Conservation (phyloP, 1,140 invertebrate species). For the Drosophila bipectinata region DNA sequence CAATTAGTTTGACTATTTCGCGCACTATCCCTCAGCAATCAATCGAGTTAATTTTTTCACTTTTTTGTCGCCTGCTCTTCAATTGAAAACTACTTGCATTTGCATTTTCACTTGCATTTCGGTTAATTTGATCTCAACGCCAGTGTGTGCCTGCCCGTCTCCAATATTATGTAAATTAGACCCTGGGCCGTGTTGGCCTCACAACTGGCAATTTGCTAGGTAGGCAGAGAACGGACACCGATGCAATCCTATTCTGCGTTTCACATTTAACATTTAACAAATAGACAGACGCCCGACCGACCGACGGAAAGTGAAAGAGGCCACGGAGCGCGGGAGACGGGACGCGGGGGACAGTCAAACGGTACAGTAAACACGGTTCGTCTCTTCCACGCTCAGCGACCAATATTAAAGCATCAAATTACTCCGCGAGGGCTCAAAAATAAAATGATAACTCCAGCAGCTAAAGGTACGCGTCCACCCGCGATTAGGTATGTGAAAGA, state of each 20-base stretch:
- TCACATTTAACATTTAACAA: conserved; percentile 4
- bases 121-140: conserved; percentile 11
- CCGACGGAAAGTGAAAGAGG: neutral
- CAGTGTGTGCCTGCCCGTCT: conserved; percentile 5
- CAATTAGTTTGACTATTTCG: conserved; percentile 27
- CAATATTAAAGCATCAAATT: conserved; percentile 6
- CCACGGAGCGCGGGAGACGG: conserved; percentile 1
- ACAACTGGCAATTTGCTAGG: conserved; percentile 44
- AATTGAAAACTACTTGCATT: conserved; percentile 29
- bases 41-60: conserved; percentile 50
- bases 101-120: conserved; percentile 32
- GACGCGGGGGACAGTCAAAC: conserved; percentile 13
- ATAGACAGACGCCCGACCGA: neutral
- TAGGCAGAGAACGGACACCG: conserved; percentile 14
- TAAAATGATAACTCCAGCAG: conserved; percentile 40
- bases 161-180: conserved; percentile 65
- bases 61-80: conserved; percentile 47
- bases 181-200: conserved; percentile 2
- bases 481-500: conserved; percentile 5
- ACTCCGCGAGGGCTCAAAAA: conserved; percentile 8
- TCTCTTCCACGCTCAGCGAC: conserved; percentile 9
- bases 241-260: conserved; percentile 24
- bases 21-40: conserved; percentile 10
- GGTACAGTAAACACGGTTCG: conserved; percentile 17
- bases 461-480: conserved; percentile 51